phyloP scores from a whole-genome alignment of 2,113 vertebrate species.

The Synchiropus splendidus region DNA sequence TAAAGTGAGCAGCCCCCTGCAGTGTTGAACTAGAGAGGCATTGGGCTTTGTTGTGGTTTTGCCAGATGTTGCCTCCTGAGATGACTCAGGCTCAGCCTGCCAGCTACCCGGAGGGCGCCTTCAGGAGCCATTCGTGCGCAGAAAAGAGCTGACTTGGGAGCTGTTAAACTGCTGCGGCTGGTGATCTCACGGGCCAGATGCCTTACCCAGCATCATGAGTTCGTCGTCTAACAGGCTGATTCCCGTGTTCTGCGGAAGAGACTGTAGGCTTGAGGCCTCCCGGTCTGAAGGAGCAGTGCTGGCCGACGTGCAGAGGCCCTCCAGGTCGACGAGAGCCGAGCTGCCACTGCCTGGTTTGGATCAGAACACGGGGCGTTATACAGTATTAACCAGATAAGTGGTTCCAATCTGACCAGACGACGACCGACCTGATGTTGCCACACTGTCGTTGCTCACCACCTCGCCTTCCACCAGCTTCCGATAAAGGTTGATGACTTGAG shows the following conservation, averaged over 20 bases:
- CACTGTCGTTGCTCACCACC: conserved; percentile 77
- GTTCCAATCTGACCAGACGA: background rate
- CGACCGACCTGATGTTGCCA: conserved; percentile 54
- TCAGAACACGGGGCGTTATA: background rate
- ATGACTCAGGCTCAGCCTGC: conserved; percentile 2
- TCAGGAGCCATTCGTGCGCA: conserved; percentile 3
- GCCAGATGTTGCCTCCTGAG: background rate
- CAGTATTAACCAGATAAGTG: background rate
- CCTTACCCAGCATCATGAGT: conserved; percentile 86
- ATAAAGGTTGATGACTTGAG: conserved; percentile 92
- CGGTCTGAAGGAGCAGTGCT: conserved; percentile 58
- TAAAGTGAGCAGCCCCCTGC: no score
- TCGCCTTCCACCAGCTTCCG: conserved; percentile 85
- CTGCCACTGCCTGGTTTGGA: conserved; percentile 61
- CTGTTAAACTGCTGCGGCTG: conserved; percentile 10
- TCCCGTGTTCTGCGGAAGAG: conserved; percentile 60
- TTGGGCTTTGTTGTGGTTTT: background rate
- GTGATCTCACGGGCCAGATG: conserved; percentile 10
- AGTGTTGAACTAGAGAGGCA: no score
- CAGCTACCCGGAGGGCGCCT: background rate
- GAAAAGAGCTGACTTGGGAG: conserved; percentile 12
- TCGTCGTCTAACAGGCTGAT: conserved; percentile 88
- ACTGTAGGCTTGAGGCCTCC: conserved; percentile 54
- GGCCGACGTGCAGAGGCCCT: conserved; percentile 76
- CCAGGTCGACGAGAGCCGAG: conserved; percentile 84